Conservation (phyloP, 2,113 vertebrate species). For the Passer domesticus region DNA sequence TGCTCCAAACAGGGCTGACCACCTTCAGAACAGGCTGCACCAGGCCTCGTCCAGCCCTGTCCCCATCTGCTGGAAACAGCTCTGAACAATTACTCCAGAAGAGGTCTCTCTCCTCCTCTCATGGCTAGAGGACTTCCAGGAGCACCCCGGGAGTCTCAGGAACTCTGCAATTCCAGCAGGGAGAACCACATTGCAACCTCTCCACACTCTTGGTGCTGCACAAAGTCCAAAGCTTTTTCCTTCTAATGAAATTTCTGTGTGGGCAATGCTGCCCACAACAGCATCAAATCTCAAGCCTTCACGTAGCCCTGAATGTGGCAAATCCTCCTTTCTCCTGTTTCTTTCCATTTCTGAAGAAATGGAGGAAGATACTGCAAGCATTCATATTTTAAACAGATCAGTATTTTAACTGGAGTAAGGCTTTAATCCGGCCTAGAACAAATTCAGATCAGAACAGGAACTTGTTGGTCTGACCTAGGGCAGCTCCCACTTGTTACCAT, state of each 20-base stretch:
- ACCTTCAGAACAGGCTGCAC: not conserved
- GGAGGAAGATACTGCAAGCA: not conserved
- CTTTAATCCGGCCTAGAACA: not conserved
- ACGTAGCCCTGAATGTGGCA: fast-evolving
- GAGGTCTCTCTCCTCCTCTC: not conserved
- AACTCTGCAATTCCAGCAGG: not conserved
- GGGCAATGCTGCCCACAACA: not conserved
- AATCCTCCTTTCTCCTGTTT: not conserved
- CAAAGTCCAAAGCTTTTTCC: not conserved
- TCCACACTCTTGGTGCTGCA: not conserved
- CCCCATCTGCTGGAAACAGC: not conserved
- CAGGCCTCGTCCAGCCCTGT: not conserved
- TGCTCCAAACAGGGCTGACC: not conserved
- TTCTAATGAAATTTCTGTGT: not conserved
- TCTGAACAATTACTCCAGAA: not conserved
- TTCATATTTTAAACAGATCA: not conserved
- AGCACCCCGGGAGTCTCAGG: not conserved
- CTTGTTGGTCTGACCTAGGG: not conserved
- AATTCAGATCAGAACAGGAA: not conserved
- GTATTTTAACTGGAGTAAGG: not conserved
- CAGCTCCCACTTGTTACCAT: not conserved
- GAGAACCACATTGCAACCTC: not conserved
- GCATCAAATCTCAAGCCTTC: not conserved
- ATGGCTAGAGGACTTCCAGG: not conserved
- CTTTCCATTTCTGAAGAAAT: not conserved